Percentiles rank a stretch among this genome's conserved stretches.
Evolutionary conservation across 1,140 invertebrate genomes (phyloP).

Genomic region (Drosophila erecta): DNA sequence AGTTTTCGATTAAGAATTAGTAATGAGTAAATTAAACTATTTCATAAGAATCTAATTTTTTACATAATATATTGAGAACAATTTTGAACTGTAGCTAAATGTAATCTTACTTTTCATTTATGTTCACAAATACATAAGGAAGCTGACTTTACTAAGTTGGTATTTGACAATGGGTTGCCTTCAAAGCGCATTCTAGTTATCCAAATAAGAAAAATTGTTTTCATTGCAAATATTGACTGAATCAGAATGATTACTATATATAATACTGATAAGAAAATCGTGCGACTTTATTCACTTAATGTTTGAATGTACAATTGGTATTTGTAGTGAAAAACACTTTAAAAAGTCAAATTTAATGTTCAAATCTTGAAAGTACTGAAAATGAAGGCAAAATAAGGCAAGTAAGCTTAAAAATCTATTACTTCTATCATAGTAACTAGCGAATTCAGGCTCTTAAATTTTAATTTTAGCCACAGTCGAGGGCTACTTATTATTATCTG

Average conservation of each 20-base stretch:
- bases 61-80: too few species aligned
- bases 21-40: not conserved
- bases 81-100: too few species aligned
- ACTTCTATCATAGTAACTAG: too few species aligned
- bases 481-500: constrained; percentile 28
- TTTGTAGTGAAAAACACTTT: not conserved
- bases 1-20: too few species aligned
- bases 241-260: constrained; percentile 15
- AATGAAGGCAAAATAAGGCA: too few species aligned
- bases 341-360: too few species aligned
- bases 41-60: not conserved
- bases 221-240: constrained; percentile 26
- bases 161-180: not conserved
- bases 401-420: too few species aligned
- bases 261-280: constrained; percentile 28
- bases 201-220: not conserved
- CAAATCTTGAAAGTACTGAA: too few species aligned
- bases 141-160: not conserved
- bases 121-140: not conserved
- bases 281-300: constrained; percentile 11
- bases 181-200: not conserved
- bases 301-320: constrained; percentile 6
- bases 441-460: not conserved
- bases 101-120: not conserved
- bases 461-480: not conserved